A percentile compares a stretch with the other conserved stretches of the same genome.
Evolutionary conservation across 1,140 invertebrate genomes (phyloP).

Genomic region (Drosophila repleta): DNA sequence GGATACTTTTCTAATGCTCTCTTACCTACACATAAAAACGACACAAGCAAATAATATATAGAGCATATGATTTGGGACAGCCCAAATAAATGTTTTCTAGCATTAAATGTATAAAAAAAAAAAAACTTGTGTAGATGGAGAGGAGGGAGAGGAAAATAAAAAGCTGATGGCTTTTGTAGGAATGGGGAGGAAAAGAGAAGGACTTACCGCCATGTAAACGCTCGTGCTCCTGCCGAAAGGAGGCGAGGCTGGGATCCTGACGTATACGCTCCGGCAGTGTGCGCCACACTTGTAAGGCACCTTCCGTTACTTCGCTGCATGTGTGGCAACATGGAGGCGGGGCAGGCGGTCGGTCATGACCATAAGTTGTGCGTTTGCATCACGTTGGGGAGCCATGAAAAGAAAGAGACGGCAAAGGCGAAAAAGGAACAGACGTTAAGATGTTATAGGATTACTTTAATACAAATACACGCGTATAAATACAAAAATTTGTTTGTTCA

Average conservation of each 20-base stretch:
- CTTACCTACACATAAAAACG: not conserved
- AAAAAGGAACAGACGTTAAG: constrained; percentile 51
- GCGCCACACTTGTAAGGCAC: constrained; percentile 87
- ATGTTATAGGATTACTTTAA: constrained; percentile 76
- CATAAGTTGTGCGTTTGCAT: constrained; percentile 58
- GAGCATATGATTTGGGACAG: constrained; percentile 20
- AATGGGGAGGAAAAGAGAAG: constrained; percentile 18
- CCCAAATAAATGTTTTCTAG: constrained; percentile 27
- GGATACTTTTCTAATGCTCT: not conserved
- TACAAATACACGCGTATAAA: constrained; percentile 34
- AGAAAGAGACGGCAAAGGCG: constrained; percentile 26
- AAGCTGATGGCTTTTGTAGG: constrained; percentile 6
- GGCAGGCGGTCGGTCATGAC: constrained; percentile 8
- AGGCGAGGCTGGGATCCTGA: constrained; percentile 86
- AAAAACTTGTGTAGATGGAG: not conserved
- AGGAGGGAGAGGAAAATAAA: constrained; percentile 14
- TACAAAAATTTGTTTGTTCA: constrained; percentile 63
- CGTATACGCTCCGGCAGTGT: constrained; percentile 87
- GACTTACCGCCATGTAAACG: constrained; percentile 85
- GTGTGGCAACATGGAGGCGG: constrained; percentile 7
- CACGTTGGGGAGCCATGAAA: constrained; percentile 74
- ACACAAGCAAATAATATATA: constrained; percentile 12
- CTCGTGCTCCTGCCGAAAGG: constrained; percentile 87
- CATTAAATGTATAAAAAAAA: constrained; percentile 4
- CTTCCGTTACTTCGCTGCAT: constrained; percentile 86